Evolutionary conservation across 2,888 invertebrate genomes (phyloP).

Genomic region (Stomorhina lunata): DNA sequence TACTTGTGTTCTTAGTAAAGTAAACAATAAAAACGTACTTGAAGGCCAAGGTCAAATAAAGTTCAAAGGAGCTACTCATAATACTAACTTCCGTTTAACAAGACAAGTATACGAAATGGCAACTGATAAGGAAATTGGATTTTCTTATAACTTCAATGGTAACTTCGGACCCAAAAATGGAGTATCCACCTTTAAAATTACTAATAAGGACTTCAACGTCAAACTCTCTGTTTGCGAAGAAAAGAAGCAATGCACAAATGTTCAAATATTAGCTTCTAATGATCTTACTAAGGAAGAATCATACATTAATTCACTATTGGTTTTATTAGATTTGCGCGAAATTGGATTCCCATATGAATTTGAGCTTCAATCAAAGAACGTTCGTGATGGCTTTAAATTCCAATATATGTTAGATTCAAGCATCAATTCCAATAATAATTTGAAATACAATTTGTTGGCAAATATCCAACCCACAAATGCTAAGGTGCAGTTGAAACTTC

Average conservation of each 20-base stretch:
- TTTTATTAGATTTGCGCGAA: constrained; percentile 86
- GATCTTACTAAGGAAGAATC: constrained; percentile 74
- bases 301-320: constrained; percentile 83
- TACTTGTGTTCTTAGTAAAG: constrained; percentile 85
- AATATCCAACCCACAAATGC: constrained; percentile 84
- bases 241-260: constrained; percentile 88
- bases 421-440: constrained; percentile 85
- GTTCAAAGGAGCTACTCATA: constrained; percentile 85
- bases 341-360: constrained; percentile 88
- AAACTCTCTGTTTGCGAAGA: constrained; percentile 88
- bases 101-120: constrained; percentile 83
- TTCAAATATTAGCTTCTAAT: constrained; percentile 80
- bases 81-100: constrained; percentile 87
- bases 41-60: constrained; percentile 89
- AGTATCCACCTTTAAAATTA: constrained; percentile 85
- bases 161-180: constrained; percentile 86
- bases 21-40: constrained; percentile 85
- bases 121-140: constrained; percentile 84
- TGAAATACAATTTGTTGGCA: constrained; percentile 86
- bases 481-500: constrained; percentile 84
- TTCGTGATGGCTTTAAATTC: constrained; percentile 81
- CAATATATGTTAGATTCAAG: constrained; percentile 87
- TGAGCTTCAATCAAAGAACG: constrained; percentile 85
- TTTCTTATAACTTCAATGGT: constrained; percentile 84
- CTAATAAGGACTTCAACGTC: constrained; percentile 86